These are phyloP conservation scores for Volucella inanis DNA, from an alignment of 2,888 invertebrate genomes.

Conservation along the genomic window DNA sequence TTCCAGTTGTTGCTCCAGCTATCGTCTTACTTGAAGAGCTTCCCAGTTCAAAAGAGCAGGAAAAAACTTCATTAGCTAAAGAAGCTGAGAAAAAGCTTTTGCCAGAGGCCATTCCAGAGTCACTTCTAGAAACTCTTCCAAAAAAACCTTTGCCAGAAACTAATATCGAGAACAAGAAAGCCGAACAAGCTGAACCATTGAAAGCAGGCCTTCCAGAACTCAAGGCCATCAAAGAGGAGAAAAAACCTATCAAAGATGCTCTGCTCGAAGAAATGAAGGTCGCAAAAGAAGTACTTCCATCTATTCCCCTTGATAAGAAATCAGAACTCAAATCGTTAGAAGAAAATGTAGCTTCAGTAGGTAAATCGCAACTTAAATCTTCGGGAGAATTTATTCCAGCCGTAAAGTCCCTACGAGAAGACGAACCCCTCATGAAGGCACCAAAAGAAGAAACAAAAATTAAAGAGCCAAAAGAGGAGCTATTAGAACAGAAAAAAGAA, in stretches of 20 bases:
- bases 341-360: conserved; percentile 20
- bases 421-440: conserved; percentile 28
- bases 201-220: conserved; percentile 28
- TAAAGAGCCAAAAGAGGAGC: conserved; percentile 27
- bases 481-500: conserved; percentile 36
- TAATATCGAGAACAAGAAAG: conserved; percentile 31
- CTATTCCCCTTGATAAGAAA: conserved; percentile 21
- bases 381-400: neutral
- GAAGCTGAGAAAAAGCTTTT: conserved; percentile 35
- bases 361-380: conserved; percentile 7
- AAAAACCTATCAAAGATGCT: conserved; percentile 13
- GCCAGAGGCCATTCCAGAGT: conserved; percentile 24
- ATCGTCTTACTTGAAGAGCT: conserved; percentile 25
- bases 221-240: conserved; percentile 35
- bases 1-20: conserved; percentile 61
- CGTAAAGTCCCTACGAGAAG: conserved; percentile 21
- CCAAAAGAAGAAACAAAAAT: conserved; percentile 24
- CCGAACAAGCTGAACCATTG: conserved; percentile 40
- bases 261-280: conserved; percentile 11
- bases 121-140: conserved; percentile 5
- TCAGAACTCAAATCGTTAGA: conserved; percentile 42
- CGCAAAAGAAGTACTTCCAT: conserved; percentile 30
- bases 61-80: conserved; percentile 23
- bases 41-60: conserved; percentile 22
- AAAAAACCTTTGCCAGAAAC: conserved; percentile 12